Conservation (phyloP, 2,797 vertebrate species). For the Gallinago stenura region DNA sequence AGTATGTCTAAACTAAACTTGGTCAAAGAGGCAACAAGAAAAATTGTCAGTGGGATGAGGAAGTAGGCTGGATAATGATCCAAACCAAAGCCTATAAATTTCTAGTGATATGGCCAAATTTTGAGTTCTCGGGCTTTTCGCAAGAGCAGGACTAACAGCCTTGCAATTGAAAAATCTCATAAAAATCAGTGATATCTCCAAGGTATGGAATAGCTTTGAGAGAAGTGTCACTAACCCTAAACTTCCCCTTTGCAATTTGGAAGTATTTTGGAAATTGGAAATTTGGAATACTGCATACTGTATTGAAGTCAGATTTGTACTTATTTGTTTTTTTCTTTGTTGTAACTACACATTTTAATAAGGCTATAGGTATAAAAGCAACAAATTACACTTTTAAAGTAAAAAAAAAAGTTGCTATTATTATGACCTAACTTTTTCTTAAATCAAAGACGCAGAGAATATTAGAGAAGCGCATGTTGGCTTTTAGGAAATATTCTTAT, state of each 20-base stretch:
- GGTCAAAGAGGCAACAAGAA: background rate
- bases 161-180: background rate
- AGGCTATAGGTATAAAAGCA: background rate
- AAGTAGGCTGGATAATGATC: background rate
- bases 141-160: background rate
- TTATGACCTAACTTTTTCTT: background rate
- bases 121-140: background rate
- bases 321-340: background rate
- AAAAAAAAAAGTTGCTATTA: background rate
- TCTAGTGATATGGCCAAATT: background rate
- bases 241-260: background rate
- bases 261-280: background rate
- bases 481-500: background rate
- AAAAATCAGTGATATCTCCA: background rate
- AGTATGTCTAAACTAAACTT: conserved; percentile 1
- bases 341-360: background rate
- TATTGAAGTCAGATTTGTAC: background rate
- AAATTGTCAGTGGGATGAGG: background rate
- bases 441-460: background rate
- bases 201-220: background rate
- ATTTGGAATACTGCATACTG: background rate
- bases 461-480: background rate
- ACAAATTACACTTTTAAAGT: background rate
- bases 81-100: background rate
- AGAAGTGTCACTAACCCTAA: background rate